phyloP scores from a whole-genome alignment of 2,113 vertebrate species.

The Aviceda subcristata region DNA sequence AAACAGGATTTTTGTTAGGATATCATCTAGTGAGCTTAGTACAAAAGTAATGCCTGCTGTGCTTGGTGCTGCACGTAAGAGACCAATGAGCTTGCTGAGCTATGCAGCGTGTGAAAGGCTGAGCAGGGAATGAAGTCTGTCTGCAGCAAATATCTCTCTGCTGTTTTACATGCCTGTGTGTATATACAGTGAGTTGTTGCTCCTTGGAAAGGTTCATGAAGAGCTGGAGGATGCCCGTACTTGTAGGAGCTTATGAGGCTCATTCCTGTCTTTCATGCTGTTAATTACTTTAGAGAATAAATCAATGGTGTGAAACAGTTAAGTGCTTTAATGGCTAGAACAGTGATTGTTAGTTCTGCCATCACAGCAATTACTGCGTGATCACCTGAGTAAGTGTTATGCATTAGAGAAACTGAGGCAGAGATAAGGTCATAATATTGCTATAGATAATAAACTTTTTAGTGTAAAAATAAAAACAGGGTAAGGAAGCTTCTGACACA shows the following conservation, averaged over 20 bases:
- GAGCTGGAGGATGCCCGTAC: neutral
- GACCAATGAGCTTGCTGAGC: neutral
- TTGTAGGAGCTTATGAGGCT: neutral
- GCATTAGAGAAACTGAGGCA: neutral
- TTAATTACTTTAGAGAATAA: neutral
- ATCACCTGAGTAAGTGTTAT: neutral
- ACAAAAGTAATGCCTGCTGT: neutral
- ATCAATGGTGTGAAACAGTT: neutral
- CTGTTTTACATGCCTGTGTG: neutral
- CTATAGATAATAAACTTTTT: neutral
- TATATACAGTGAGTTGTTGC: rapidly evolving
- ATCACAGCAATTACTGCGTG: neutral
- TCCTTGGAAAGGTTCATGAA: neutral
- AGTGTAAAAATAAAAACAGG: neutral
- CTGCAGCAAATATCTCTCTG: neutral
- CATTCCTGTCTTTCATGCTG: neutral
- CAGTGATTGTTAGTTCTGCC: neutral
- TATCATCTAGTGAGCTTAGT: neutral
- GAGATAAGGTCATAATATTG: neutral
- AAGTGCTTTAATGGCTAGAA: neutral
- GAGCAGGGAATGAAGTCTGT: neutral
- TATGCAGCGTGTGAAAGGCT: neutral
- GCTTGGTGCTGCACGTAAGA: neutral
- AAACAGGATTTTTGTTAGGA: neutral
- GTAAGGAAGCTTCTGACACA: neutral